Conservation (phyloP, 2,888 invertebrate genomes). For the Therioaphis trifolii region DNA sequence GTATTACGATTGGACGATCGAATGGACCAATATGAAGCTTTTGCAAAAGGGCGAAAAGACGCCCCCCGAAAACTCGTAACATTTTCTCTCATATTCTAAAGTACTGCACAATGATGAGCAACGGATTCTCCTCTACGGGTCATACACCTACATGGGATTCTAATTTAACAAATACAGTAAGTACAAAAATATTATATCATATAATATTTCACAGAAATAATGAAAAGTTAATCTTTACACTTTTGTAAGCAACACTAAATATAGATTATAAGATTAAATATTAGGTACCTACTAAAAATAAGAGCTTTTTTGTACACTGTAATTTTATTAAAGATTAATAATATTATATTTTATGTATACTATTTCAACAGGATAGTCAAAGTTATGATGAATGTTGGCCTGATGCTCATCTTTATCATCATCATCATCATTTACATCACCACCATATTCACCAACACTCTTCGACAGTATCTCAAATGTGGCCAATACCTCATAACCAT, state of each 20-base stretch:
- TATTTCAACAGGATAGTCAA: conserved; percentile 46
- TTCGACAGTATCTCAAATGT: conserved; percentile 68
- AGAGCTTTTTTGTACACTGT: too few relatives aligned
- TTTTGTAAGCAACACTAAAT: too few relatives aligned
- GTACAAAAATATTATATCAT: conserved; percentile 15
- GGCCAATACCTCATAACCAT: conserved; percentile 40
- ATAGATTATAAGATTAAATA: too few relatives aligned
- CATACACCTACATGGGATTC: conserved; percentile 56
- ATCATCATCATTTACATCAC: conserved; percentile 64
- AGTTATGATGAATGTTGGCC: conserved; percentile 60
- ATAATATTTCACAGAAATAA: too few relatives aligned
- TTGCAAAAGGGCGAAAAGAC: conserved; percentile 12
- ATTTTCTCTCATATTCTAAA: conserved; percentile 31
- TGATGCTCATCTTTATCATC: conserved; percentile 55
- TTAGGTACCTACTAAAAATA: too few relatives aligned
- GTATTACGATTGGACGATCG: conserved; percentile 38
- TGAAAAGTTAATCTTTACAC: too few relatives aligned
- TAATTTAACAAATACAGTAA: conserved; percentile 49
- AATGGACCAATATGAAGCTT: conserved; percentile 36
- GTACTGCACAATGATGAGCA: conserved; percentile 50
- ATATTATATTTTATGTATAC: too few relatives aligned
- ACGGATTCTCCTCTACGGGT: conserved; percentile 51
- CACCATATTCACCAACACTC: conserved; percentile 69
- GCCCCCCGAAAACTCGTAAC: conserved; percentile 35
- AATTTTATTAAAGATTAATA: too few relatives aligned